phyloP scores from a whole-genome alignment of 37 sponge, comb jelly and placozoan species.

The Halichondria panicea region DNA sequence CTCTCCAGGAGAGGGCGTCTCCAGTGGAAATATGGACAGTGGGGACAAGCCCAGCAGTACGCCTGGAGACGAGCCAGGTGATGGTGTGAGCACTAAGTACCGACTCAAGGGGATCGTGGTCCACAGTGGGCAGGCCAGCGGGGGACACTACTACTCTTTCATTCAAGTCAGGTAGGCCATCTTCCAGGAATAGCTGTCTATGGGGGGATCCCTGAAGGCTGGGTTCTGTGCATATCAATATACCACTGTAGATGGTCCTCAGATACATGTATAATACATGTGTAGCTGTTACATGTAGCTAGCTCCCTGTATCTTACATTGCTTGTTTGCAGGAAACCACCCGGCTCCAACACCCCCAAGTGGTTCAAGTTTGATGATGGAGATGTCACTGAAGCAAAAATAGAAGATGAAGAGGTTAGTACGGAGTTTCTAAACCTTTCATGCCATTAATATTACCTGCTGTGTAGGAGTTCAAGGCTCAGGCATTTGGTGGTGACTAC shows the following conservation, averaged over 20 bases:
- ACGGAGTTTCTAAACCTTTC: too few species aligned
- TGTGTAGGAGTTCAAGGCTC: slow-evolving; percentile 80
- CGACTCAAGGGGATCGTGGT: slow-evolving; percentile 86
- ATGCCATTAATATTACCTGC: background rate
- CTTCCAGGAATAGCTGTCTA: background rate
- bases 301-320: background rate
- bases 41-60: slow-evolving; percentile 5
- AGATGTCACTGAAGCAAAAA: slow-evolving; percentile 92
- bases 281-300: background rate
- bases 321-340: slow-evolving; percentile 52
- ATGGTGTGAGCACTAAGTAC: slow-evolving; percentile 65
- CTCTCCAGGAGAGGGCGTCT: background rate
- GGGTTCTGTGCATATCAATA: background rate
- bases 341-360: slow-evolving; percentile 50
- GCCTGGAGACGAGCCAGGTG: slow-evolving; percentile 18
- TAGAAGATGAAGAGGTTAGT: slow-evolving; percentile 96
- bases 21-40: background rate
- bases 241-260: background rate
- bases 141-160: slow-evolving; percentile 99
- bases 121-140: slow-evolving; percentile 98
- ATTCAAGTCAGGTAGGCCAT: slow-evolving; percentile 74
- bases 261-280: background rate
- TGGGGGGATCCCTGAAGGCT: too few species aligned
- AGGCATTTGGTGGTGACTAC: slow-evolving; percentile 94
- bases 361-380: slow-evolving; percentile 99